These are phyloP conservation scores for Lamellibrachia luymesi DNA, from an alignment of 1,140 invertebrate genomes.

Conservation along the genomic window DNA sequence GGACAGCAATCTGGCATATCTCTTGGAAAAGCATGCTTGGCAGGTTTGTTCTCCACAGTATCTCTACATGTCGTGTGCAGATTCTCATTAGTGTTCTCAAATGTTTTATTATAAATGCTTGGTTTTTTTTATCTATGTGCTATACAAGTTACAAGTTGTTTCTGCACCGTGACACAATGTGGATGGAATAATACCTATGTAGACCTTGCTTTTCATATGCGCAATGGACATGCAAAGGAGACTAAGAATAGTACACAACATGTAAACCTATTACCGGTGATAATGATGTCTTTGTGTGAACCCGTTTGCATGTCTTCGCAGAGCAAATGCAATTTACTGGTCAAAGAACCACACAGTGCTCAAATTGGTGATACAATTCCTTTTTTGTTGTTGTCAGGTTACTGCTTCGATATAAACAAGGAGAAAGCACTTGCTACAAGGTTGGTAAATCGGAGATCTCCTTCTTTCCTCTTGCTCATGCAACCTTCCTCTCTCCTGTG, in stretches of 20 bases:
- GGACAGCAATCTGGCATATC: no score
- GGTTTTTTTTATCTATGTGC: not conserved
- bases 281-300: not conserved
- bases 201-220: not conserved
- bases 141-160: not conserved
- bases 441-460: not conserved
- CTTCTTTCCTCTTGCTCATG: not conserved
- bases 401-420: not conserved
- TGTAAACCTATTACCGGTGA: not conserved
- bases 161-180: not conserved
- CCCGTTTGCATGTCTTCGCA: not conserved
- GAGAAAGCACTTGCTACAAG: not conserved
- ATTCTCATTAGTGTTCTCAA: not conserved
- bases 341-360: not conserved
- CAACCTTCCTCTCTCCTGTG: not conserved
- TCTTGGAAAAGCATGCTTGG: not conserved
- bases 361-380: not conserved
- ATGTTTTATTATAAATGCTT: not conserved
- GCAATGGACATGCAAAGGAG: not conserved
- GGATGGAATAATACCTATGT: not conserved
- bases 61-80: not conserved
- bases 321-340: not conserved
- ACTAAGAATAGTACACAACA: not conserved
- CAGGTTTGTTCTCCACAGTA: not conserved
- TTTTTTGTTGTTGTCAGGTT: not conserved